A percentile compares a stretch with the other conserved stretches of the same genome.
These are phyloP conservation scores for Aurelia sp. DNA, from an alignment of 30 jellyfish, hydroid and myxozoan species.

Conservation along the genomic window DNA sequence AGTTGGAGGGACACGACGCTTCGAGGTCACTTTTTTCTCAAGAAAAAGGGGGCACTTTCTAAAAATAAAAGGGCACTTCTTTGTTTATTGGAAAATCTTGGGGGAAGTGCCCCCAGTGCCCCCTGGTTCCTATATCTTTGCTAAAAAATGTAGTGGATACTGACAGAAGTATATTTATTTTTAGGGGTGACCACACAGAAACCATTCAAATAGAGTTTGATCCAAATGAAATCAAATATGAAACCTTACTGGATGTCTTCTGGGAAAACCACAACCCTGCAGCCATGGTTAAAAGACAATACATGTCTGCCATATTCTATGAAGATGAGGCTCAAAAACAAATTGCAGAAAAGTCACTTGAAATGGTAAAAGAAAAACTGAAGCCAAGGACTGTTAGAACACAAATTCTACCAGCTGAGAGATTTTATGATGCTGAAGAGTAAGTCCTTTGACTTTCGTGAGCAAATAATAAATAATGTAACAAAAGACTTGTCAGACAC, in stretches of 20 bases:
- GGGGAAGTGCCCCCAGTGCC: too few species aligned
- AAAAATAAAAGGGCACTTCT: too few species aligned
- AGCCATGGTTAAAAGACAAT: constrained; percentile 69
- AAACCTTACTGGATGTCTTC: constrained; percentile 65
- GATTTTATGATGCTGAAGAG: constrained; percentile 96
- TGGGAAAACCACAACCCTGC: constrained; percentile 94
- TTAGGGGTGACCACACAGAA: constrained; percentile 96
- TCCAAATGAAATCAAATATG: constrained; percentile 71
- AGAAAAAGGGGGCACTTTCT: too few species aligned
- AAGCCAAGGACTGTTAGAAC: constrained; percentile 67
- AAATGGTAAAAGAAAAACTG: constrained; percentile 32
- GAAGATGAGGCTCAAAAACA: constrained; percentile 80
- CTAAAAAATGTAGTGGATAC: too few species aligned
- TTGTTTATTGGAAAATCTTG: too few species aligned
- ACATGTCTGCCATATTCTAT: constrained; percentile 94
- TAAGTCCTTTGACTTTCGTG: constrained; percentile 35
- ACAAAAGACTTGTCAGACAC: neutral
- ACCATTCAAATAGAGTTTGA: constrained; percentile 79
- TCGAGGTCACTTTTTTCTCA: too few species aligned
- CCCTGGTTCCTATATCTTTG: too few species aligned
- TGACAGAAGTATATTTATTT: neutral
- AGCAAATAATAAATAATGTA: neutral
- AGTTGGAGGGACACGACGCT: too few species aligned
- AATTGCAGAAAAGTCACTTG: constrained; percentile 76
- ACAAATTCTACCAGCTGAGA: constrained; percentile 82